Evolutionary conservation across 2,888 invertebrate genomes (phyloP).

Genomic region (Pediacus dermestoides): DNA sequence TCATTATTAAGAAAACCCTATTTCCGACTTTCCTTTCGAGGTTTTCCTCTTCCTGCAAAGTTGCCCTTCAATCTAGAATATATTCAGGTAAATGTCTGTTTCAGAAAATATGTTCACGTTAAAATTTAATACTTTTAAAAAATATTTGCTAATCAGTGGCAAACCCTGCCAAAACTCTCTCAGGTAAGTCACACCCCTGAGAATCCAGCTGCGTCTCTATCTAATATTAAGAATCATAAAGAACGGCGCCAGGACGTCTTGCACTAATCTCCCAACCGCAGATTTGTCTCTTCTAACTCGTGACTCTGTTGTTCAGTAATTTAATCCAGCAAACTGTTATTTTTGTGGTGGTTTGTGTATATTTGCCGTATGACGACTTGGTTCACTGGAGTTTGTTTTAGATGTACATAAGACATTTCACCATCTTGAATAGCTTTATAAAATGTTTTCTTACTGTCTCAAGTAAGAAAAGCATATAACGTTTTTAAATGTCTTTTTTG

Average conservation of each 20-base stretch:
- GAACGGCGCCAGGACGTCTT: constrained; percentile 9
- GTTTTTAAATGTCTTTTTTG: constrained; percentile 15
- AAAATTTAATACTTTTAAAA: too few relatives aligned
- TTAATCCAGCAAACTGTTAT: constrained; percentile 22
- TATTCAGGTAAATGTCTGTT: too few relatives aligned
- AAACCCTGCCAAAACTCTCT: too few relatives aligned
- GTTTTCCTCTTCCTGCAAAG: too few relatives aligned
- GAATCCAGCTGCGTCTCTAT: constrained; percentile 1
- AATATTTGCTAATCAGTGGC: too few relatives aligned
- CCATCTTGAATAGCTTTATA: constrained; percentile 13
- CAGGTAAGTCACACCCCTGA: constrained; percentile 4
- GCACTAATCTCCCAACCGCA: constrained; percentile 18
- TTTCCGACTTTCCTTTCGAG: too few relatives aligned
- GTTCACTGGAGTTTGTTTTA: constrained; percentile 6
- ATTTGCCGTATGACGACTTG: constrained; percentile 12
- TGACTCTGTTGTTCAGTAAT: constrained; percentile 21
- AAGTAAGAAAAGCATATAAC: constrained; percentile 6
- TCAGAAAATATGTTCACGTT: too few relatives aligned
- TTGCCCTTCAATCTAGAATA: too few relatives aligned
- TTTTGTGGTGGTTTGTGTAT: constrained; percentile 13
- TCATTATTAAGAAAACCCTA: too few relatives aligned
- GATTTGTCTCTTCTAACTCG: constrained; percentile 19
- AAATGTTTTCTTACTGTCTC: constrained; percentile 16
- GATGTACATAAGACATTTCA: constrained; percentile 10
- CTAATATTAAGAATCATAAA: neutral